Percentiles rank a stretch among this genome's conserved stretches.
These are phyloP conservation scores for Melanaphis sacchari DNA, from an alignment of 1,140 invertebrate genomes.

Conservation along the genomic window DNA sequence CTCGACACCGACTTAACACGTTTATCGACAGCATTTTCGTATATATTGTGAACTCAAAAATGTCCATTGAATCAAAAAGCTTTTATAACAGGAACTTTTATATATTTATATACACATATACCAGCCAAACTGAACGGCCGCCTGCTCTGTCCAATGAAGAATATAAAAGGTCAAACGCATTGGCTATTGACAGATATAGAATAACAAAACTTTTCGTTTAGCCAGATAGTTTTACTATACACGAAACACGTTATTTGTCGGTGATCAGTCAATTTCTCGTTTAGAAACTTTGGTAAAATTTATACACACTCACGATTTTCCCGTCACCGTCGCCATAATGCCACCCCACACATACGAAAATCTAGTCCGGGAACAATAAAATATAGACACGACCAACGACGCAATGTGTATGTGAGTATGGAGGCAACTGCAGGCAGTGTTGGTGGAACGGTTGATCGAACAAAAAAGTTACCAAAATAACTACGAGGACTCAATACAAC, in stretches of 20 bases:
- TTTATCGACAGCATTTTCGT: neutral
- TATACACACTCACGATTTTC: neutral
- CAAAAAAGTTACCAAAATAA: neutral
- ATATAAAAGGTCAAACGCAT: neutral
- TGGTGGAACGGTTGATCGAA: neutral
- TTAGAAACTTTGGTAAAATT: neutral
- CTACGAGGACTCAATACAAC: neutral
- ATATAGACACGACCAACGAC: neutral
- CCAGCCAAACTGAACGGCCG: too few species aligned
- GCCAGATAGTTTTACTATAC: neutral
- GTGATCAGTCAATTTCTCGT: constrained; percentile 1
- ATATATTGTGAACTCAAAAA: neutral
- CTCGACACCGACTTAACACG: neutral
- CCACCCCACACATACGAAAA: neutral
- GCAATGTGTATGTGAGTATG: neutral
- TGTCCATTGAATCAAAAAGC: neutral
- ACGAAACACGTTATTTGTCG: constrained; percentile 19
- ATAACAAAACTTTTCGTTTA: constrained; percentile 19
- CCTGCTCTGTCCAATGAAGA: neutral
- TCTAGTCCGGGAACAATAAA: neutral
- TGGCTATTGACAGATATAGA: neutral
- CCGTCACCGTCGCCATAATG: neutral
- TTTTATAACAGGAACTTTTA: neutral
- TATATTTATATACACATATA: neutral
- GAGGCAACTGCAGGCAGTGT: too few species aligned